Evolutionary conservation across 2,797 vertebrate genomes (phyloP).

Genomic region (Brachyrhaphis roseni): DNA sequence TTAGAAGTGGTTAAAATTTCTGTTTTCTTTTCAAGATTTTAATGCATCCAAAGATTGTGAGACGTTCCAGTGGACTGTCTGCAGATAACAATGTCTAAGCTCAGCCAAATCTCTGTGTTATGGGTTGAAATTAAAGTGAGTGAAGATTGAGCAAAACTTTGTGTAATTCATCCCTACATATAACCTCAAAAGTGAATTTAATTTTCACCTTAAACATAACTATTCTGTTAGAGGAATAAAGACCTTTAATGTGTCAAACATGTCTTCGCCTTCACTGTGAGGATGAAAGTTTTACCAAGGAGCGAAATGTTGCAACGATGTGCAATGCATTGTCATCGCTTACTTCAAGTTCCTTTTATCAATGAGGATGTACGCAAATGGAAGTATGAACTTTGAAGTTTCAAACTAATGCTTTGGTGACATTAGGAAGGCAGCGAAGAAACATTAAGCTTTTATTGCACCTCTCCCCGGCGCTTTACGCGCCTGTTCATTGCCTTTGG

Average conservation of each 20-base stretch:
- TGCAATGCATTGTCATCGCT: slow-evolving; percentile 17
- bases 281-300: not conserved
- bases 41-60: not conserved
- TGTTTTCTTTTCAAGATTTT: not conserved
- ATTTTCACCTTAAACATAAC: not conserved
- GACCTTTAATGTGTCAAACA: slow-evolving; percentile 8
- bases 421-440: slow-evolving; percentile 18
- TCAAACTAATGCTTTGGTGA: slow-evolving; percentile 24
- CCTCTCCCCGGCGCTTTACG: slow-evolving; percentile 31
- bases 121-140: not conserved
- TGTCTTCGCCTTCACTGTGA: not conserved
- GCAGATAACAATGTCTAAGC: not conserved
- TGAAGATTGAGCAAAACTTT: not conserved
- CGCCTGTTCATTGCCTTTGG: slow-evolving; percentile 50
- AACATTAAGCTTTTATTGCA: slow-evolving; percentile 24
- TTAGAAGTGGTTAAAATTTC: not conserved
- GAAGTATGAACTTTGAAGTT: not conserved
- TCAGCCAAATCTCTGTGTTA: not conserved
- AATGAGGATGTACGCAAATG: slow-evolving; percentile 12
- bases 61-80: not conserved
- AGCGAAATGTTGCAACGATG: slow-evolving; percentile 2
- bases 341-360: slow-evolving; percentile 4
- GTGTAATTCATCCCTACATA: not conserved
- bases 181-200: not conserved
- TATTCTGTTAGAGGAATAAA: not conserved